Base-by-base conservation (phyloP, 2,888 invertebrate genomes). In the Dicyrtoma fusca region DNA sequence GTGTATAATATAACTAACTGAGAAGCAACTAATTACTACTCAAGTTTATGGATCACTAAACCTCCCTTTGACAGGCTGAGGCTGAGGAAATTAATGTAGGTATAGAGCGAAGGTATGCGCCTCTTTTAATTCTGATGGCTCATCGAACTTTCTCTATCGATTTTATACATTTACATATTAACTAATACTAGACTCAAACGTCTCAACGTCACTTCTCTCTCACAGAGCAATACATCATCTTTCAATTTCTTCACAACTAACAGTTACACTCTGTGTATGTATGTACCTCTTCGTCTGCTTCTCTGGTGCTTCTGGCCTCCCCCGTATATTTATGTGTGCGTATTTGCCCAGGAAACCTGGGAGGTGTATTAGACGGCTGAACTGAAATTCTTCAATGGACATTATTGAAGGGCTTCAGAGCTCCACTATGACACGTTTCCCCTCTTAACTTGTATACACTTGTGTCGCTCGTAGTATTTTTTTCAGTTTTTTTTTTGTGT, bases 121-220 rank as follows among this genome's bases (percentile, higher is more conserved):
- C 4, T 34, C 3, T 17, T 44, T 62, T 62, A 42, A 62, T 44
- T 45, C 21, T 44, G 44, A 44, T 21, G 45, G 47, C 47, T 49
- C 64, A 45, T 45, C 64, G 49, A 64, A 64, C 64, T 64, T 64
- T 64, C 64, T 42, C 64, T 64, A 64, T 64, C 64, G 47, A 64
- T 47, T 64, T 23, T n/a, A 59, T 59, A 47, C 19, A 45, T 25
- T 64, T 64, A 44, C 11, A 62, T 44, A 62, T n/a, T 44, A 19
- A 62, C 21, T 19, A 19, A 64, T 47, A 64, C 49, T 64, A 64
- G 64, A 25, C 47, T 21, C 11, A 44, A 49, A 21, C 49, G 19
- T n/a, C 44, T 64, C 26, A 14, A 26, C 34, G 34, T 34, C 34
- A 19, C 53, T 53, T 19, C 53, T 53, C 53, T 53, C 53, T 53